These are phyloP conservation scores for Elegia similella DNA, from an alignment of 2,888 invertebrate genomes.

Conservation along the genomic window DNA sequence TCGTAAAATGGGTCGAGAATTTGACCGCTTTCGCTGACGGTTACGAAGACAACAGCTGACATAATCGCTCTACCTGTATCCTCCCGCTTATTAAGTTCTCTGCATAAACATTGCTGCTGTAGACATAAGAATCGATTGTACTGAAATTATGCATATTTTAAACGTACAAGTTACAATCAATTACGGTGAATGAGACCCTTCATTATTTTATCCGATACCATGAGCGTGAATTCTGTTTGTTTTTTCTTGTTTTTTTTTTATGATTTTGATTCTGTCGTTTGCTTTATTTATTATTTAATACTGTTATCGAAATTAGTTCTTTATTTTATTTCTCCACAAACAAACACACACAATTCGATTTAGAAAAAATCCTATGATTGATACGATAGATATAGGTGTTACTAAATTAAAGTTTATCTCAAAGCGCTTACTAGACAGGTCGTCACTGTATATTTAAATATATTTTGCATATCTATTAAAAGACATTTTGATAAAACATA, in stretches of 20 bases:
- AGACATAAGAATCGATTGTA: not conserved
- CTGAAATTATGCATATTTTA: conserved; percentile 8
- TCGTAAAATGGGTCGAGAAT: conserved; percentile 15
- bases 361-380: not conserved
- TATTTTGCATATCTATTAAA: conserved; percentile 7
- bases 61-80: conserved; percentile 5
- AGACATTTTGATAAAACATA: not conserved
- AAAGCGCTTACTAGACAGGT: not conserved
- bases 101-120: not conserved
- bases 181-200: conserved; percentile 6
- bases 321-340: too few species aligned
- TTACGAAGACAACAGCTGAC: conserved; percentile 14
- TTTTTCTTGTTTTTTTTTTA: not conserved
- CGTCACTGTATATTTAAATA: conserved; percentile 2
- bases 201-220: conserved; percentile 7
- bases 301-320: too few species aligned
- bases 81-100: not conserved
- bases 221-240: not conserved
- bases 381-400: not conserved
- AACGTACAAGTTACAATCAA: not conserved
- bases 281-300: too few species aligned
- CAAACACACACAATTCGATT: not conserved
- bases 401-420: not conserved
- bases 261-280: too few species aligned
- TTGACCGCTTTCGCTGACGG: not conserved